Evolutionary conservation across 2,888 invertebrate genomes (phyloP), one percentile per base, ranked within the genome.

Genomic region (Andrena fulva): DNA sequence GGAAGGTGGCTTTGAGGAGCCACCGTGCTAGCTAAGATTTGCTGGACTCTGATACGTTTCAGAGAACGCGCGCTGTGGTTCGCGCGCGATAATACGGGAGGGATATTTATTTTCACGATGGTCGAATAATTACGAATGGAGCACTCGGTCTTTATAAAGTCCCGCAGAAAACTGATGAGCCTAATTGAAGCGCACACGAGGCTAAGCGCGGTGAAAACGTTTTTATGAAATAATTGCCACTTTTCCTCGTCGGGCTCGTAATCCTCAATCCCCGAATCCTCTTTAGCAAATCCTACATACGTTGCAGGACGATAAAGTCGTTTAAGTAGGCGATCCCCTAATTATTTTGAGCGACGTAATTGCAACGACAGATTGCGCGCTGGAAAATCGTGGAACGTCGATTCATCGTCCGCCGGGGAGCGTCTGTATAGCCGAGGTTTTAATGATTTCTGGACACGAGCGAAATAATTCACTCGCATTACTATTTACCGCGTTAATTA

Each of bases 401-500:
- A 52, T 52, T 6, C 52, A 20, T 52, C 20, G 42, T 42, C 16
- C 4, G 16, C 16, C 12, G 4, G 16, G 12, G 42, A 5, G 24
- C 62, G 27, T 62, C 5, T 27, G 24, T 42, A 16, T 42, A 16
- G 42, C 42, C 31, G 78, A 72, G 50, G 73, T 64, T 77, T 82
- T 66, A 76, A 82, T 83, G 75, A 78, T 76, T 83, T 62, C 68
- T 56, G 56, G 56, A 64, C 67, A 31, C 27, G 63, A 54, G 42
- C 54, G 75, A 64, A 78, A 83, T 84, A 77, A 83, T 83, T 76
- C 75, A 64, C 75, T 71, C 62, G 48, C 69, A 73, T 64, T 67
- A 71, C 77, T 77, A 74, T 82, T 82, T 78, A 52, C 56, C 77
- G 68, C 70, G 71, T 84, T 82, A 84, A 84, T 84, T 78, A 78